Evolutionary conservation across 1,140 invertebrate species (phyloP).

Genomic region (Zaprionus tsacasi): DNA sequence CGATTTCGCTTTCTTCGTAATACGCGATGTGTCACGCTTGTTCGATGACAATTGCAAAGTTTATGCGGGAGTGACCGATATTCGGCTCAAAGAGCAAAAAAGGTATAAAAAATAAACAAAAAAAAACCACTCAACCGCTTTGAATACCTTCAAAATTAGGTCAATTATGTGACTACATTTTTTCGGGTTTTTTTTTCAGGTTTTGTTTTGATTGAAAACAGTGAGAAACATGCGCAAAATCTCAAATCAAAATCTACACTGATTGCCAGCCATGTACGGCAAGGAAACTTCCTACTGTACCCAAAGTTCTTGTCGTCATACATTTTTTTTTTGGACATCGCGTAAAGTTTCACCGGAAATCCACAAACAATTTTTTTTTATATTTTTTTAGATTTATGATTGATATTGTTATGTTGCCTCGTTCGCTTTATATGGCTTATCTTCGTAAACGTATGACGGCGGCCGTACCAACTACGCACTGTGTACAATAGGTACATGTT

Average conservation of each 20-base stretch:
- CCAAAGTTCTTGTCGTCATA: neutral
- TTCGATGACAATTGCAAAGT: constrained; percentile 67
- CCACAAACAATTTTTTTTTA: constrained; percentile 69
- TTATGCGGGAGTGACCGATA: constrained; percentile 44
- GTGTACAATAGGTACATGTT: constrained; percentile 5
- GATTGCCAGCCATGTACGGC: neutral
- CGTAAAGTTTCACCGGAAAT: constrained; percentile 73
- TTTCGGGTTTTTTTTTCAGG: no score
- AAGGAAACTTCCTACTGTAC: neutral
- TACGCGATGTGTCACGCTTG: constrained; percentile 61
- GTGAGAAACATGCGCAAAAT: constrained; percentile 32
- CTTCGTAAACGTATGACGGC: constrained; percentile 40
- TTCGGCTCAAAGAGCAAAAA: constrained; percentile 13
- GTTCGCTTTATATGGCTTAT: constrained; percentile 73
- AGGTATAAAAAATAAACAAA: constrained; percentile 36
- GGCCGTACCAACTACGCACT: constrained; percentile 34
- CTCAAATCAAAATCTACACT: neutral
- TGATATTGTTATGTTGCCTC: constrained; percentile 46
- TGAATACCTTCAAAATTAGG: constrained; percentile 40
- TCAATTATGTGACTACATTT: constrained; percentile 43
- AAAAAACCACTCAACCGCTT: constrained; percentile 48
- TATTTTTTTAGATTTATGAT: constrained; percentile 73
- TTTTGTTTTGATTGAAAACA: constrained; percentile 43
- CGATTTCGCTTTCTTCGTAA: constrained; percentile 70
- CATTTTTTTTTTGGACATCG: constrained; percentile 26